Base-by-base conservation (phyloP, 2,113 vertebrate genomes). In the Nanorana parkeri region DNA sequence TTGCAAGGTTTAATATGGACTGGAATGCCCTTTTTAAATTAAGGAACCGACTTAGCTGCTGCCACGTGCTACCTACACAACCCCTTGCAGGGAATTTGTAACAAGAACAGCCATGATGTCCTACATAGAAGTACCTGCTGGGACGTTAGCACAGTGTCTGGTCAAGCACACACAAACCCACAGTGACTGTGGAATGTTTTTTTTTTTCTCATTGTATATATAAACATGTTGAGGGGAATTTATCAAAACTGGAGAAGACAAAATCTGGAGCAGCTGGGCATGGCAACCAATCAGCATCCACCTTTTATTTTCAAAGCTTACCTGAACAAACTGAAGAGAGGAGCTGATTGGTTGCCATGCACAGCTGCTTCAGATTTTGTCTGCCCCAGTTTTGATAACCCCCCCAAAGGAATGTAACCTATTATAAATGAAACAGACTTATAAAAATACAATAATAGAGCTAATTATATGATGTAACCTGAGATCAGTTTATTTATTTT, bases 381-480 rank as follows among this genome's bases (percentile, higher is more conserved):
- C n/a, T n/a, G n/a, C n/a, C n/a, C n/a, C n/a, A n/a, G n/a, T n/a
- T n/a, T n/a, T n/a, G n/a, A n/a, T n/a, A n/a, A n/a, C n/a, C n/a
- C n/a, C n/a, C n/a, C n/a, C 61, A 55, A 65, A 73, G 69, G 36
- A 66, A 72, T 55, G 69, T 16, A 32, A 64, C 56, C 79, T 56
- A 82, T 67, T 56, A 82, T 56, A 82, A 71, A 74, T 60, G 63
- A 82, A 32, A 19, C 58, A 17, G 61, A 74, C 71, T 82, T 82
- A 82, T 67, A 81, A 82, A 82, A 82, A 82, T 74, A 74, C 63
- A 67, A n/a, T 66, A 75, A 51, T 66, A 82, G 69, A 52, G 29
- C 71, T 66, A 82, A 58, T 58, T 73, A 72, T 82, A 74, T 66
- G 68, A 75, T 82, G 80, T 82, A 74, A 82, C 80, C 80, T 82